phyloP scores from a whole-genome alignment of 2,113 vertebrate species.

The Carlito syrichta region DNA sequence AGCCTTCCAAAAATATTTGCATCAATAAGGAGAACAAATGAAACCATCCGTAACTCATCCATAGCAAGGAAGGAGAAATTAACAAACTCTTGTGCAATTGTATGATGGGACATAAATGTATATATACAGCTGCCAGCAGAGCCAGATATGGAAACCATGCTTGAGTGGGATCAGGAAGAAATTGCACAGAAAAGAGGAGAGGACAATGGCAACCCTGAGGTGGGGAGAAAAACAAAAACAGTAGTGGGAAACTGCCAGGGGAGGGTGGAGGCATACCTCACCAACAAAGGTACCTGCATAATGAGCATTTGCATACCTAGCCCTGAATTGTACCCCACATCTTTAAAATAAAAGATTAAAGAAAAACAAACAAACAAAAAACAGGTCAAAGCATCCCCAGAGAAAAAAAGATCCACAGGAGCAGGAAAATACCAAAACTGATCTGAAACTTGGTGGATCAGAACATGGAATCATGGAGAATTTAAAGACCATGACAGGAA shows the following conservation, averaged over 20 bases:
- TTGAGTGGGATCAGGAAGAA: not conserved
- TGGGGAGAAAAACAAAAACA: no score
- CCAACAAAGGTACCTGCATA: no score
- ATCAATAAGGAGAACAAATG: not conserved
- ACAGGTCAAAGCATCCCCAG: not conserved
- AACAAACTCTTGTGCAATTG: not conserved
- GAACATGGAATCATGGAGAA: not conserved
- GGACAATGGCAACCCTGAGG: not conserved
- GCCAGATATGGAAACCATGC: fast-evolving
- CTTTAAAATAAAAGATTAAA: no score
- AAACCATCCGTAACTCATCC: not conserved
- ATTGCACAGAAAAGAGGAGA: not conserved
- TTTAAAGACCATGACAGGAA: not conserved
- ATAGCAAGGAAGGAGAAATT: not conserved
- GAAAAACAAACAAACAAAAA: no score
- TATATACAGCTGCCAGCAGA: not conserved
- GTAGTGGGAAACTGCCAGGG: no score
- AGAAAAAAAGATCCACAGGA: not conserved
- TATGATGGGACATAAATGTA: not conserved
- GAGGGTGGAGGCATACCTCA: no score
- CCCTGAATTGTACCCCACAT: no score
- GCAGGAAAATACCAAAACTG: not conserved
- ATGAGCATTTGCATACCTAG: no score
- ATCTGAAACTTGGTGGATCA: not conserved
- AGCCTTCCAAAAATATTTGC: not conserved